Conservation (phyloP, 2,888 invertebrate species). For the Microdon myrmicae region DNA sequence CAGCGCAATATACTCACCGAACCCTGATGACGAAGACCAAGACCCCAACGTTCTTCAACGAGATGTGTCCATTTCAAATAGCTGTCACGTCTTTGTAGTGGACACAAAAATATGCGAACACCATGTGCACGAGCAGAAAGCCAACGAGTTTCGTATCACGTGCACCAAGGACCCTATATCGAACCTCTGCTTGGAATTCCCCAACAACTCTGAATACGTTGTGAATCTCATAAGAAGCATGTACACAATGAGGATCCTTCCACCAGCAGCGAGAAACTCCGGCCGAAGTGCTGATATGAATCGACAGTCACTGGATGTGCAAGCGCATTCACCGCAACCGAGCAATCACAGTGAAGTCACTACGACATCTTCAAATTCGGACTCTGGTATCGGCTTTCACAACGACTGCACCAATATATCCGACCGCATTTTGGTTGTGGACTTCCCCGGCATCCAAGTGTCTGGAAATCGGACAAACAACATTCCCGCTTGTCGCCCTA, state of each 20-base stretch:
- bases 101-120: conserved; percentile 89
- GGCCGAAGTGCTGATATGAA: conserved; percentile 31
- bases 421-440: conserved; percentile 81
- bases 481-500: conserved; percentile 54
- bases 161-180: conserved; percentile 84
- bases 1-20: conserved; percentile 73
- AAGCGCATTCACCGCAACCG: conserved; percentile 84
- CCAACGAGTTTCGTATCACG: conserved; percentile 84
- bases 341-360: conserved; percentile 84
- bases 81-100: conserved; percentile 95
- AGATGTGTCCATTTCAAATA: conserved; percentile 78
- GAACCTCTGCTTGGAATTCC: conserved; percentile 88
- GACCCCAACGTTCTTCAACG: conserved; percentile 43
- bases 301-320: conserved; percentile 49
- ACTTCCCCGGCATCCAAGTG: conserved; percentile 70
- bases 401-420: conserved; percentile 88
- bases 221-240: conserved; percentile 78
- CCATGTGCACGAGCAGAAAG: conserved; percentile 80
- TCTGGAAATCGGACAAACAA: conserved; percentile 17
- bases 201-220: conserved; percentile 83
- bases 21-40: conserved; percentile 64
- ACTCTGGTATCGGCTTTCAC: conserved; percentile 93
- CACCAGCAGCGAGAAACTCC: conserved; percentile 62
- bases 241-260: conserved; percentile 73
- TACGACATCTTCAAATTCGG: conserved; percentile 90